Evolutionary conservation across 2,113 vertebrate species (phyloP).

Genomic region (Phylloscopus trochiloides): DNA sequence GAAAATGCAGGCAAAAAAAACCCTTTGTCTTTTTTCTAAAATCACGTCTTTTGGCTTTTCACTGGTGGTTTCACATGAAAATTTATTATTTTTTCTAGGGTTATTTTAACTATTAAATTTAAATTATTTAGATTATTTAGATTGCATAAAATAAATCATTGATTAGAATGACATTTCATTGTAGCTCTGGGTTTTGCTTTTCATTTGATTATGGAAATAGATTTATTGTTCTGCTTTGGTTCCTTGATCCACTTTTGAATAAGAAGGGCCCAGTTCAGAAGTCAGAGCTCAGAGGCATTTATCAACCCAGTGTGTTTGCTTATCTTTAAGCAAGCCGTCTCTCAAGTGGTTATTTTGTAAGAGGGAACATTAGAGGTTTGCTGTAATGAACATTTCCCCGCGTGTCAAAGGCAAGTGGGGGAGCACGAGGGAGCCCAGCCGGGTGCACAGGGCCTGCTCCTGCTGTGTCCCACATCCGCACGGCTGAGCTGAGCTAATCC

Average conservation of each 20-base stretch:
- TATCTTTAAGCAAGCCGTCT: background rate
- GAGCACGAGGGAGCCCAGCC: background rate
- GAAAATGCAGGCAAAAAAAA: background rate
- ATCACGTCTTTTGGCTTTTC: background rate
- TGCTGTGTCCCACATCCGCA: background rate
- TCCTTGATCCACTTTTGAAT: background rate
- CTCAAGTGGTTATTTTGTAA: background rate
- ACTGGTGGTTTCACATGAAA: background rate
- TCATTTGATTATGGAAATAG: background rate
- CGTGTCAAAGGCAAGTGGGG: background rate
- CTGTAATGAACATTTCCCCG: background rate
- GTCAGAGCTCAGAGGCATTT: background rate
- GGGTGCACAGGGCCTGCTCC: background rate
- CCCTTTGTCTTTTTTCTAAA: background rate
- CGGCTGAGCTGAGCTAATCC: background rate
- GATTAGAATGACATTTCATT: background rate
- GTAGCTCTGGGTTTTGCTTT: background rate
- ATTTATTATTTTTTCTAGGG: background rate
- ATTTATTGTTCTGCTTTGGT: background rate
- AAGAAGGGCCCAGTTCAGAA: background rate
- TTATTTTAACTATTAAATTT: background rate
- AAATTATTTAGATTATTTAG: background rate
- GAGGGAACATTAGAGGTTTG: background rate
- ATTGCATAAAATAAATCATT: background rate
- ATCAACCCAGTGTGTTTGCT: background rate